Evolutionary conservation across 2,888 invertebrate genomes (phyloP), one percentile per base, ranked within the genome.

Genomic region (Synergus japonicus): DNA sequence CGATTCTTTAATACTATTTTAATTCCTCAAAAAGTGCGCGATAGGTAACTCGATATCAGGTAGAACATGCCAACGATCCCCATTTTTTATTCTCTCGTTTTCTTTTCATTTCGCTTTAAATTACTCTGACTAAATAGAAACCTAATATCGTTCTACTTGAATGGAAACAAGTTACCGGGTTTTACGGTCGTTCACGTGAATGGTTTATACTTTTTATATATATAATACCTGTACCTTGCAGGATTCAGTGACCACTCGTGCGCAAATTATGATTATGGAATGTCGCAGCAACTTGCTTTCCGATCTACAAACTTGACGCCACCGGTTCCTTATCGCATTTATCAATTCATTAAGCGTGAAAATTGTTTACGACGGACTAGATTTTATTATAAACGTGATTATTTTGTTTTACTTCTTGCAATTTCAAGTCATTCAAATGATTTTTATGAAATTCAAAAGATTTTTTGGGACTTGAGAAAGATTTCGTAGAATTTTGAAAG

Each of bases 41-140:
- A 69, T 49, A 49, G 9, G 49, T 69, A 69, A 69, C 37, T 29
- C 9, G 37, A 49, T 73, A 73, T 54, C 4, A 37, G 8, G 1
- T 22, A 49, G 46, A 54, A 73, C n/a, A 73, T 37, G 37, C 10
- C 69, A 69, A 46, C 67, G 67, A 67, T 67, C 46, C 44, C 44
- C 44, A 49, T 49, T 49, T 49, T n/a, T 12, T n/a, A 54, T 49
- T 69, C 15, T 54, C 44, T 44, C 7, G 15, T 37, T 73, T 12
- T 54, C 9, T 73, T 15, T 49, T 9, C n/a, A 22, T 60, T 60
- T 60, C 37, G 1, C 49, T 54, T 46, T 49, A 29, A 69, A 69
- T 69, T 15, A 4, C 22, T 49, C 15, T 54, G 73, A 8, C 13
- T 29, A 54, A 54, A 49, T 69, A 29, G 29, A 65, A 65, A 65